Evolutionary conservation across 2,797 vertebrate species (phyloP).

Genomic region (Rhynchotus rufescens): DNA sequence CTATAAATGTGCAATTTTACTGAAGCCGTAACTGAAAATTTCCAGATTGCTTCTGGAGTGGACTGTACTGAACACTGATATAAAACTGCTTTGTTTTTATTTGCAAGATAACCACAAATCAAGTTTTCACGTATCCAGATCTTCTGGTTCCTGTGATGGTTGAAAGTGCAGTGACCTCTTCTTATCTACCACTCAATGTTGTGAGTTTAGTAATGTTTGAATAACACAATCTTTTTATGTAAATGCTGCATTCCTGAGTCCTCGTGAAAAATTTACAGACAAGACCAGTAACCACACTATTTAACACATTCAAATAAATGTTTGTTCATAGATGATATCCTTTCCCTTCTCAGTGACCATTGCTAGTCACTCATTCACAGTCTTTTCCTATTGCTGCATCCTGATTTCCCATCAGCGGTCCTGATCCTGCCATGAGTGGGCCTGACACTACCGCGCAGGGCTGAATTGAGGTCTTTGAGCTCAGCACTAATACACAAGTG

Average conservation of each 20-base stretch:
- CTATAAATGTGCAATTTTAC: neutral
- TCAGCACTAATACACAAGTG: conserved; percentile 36
- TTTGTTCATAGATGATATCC: neutral
- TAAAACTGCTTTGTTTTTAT: conserved; percentile 2
- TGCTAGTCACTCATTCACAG: neutral
- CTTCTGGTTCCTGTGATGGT: neutral
- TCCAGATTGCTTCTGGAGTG: conserved; percentile 29
- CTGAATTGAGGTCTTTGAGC: neutral
- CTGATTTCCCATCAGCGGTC: fast-evolving
- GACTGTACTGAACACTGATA: conserved; percentile 36
- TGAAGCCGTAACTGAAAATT: conserved; percentile 27
- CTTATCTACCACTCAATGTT: neutral
- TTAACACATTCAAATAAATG: neutral
- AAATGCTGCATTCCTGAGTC: neutral
- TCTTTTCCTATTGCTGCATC: fast-evolving
- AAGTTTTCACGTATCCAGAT: neutral
- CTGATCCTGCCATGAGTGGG: neutral
- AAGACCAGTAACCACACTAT: neutral
- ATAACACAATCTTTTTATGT: neutral
- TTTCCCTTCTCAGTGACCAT: neutral
- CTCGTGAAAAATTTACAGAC: neutral
- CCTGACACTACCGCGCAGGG: neutral
- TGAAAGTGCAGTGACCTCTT: neutral
- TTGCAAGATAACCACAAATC: neutral
- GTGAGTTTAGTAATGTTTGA: neutral